These are phyloP conservation scores for Carposina sasakii DNA, from an alignment of 1,140 invertebrate species.

Conservation along the genomic window DNA sequence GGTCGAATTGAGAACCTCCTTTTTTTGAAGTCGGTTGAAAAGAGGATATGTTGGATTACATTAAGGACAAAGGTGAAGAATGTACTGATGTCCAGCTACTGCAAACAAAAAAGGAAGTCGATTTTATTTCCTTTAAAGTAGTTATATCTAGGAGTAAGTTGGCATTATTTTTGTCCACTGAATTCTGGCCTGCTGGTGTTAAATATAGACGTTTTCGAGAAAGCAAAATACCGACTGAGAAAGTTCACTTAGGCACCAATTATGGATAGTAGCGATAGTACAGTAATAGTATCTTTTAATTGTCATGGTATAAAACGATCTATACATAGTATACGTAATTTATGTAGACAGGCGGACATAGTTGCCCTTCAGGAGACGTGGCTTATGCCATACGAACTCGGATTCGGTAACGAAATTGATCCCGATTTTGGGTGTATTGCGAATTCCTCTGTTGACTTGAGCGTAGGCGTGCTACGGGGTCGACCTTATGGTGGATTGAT, in stretches of 20 bases:
- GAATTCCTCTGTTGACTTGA: background rate
- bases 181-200: constrained; percentile 3
- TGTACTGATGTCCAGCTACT: background rate
- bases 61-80: background rate
- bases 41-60: background rate
- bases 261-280: no score
- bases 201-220: background rate
- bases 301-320: background rate
- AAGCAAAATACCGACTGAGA: no score
- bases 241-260: no score
- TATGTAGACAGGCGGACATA: background rate
- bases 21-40: no score
- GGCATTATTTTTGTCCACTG: background rate
- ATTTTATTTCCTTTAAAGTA: background rate
- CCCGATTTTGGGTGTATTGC: background rate
- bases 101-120: background rate
- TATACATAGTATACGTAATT: background rate
- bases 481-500: background rate
- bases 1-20: no score
- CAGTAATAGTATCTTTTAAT: background rate
- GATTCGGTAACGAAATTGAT: background rate
- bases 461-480: background rate
- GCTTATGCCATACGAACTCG: background rate
- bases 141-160: background rate
- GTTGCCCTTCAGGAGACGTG: background rate